A percentile compares a stretch with the other conserved stretches of the same genome.
phyloP scores from a whole-genome alignment of 2,888 invertebrate genomes.

The Eumacrocentrus americanus region DNA sequence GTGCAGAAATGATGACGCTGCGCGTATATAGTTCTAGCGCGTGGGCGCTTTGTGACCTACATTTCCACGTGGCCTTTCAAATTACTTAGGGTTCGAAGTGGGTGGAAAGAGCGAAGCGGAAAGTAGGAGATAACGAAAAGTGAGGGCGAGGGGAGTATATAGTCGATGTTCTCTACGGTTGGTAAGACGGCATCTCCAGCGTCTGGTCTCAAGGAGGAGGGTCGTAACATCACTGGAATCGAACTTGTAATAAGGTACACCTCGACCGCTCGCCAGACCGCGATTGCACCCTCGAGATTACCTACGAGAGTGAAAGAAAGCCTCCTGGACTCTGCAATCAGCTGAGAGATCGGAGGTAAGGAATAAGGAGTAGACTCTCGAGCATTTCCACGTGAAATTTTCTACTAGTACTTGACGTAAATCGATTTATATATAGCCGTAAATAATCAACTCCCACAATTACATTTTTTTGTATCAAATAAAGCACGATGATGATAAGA shows the following conservation, averaged over 20 bases:
- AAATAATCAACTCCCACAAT: too few relatives aligned
- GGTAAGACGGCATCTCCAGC: constrained; percentile 19
- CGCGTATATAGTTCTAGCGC: too few relatives aligned
- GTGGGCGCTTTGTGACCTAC: background rate
- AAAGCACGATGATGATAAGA: too few relatives aligned
- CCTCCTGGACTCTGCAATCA: constrained; percentile 14
- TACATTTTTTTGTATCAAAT: too few relatives aligned
- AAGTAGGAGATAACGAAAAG: constrained; percentile 12
- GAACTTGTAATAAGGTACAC: constrained; percentile 57
- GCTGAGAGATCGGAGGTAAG: constrained; percentile 13
- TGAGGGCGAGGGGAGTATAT: background rate
- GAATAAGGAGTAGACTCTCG: too few relatives aligned
- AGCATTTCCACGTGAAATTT: too few relatives aligned
- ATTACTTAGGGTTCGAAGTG: background rate
- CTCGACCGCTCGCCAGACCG: constrained; percentile 43
- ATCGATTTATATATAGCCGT: too few relatives aligned
- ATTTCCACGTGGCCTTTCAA: constrained; percentile 3
- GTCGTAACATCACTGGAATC: constrained; percentile 53
- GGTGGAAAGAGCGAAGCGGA: too few relatives aligned
- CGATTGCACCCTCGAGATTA: constrained; percentile 47
- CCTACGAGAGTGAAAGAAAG: constrained; percentile 31
- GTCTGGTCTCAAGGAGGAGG: constrained; percentile 20
- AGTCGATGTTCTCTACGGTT: constrained; percentile 13
- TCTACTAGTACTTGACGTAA: too few relatives aligned
- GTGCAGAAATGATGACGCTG: too few relatives aligned